A percentile compares a stretch with the other conserved stretches of the same genome.
phyloP scores from a whole-genome alignment of 2,113 vertebrate species.

The Castor canadensis region DNA sequence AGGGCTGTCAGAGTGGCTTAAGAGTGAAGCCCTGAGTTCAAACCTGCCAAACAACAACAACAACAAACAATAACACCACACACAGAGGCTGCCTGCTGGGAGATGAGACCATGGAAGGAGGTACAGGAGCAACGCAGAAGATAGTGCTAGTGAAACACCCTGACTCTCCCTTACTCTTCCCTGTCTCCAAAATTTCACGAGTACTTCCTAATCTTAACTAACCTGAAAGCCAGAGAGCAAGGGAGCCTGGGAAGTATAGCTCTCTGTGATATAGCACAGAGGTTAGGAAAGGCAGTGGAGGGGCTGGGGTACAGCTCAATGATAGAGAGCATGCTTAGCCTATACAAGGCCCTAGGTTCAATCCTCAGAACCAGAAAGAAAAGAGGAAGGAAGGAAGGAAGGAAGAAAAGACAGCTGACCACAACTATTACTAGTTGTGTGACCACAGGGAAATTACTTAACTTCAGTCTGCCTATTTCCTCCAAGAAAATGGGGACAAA shows the following conservation, averaged over 20 bases:
- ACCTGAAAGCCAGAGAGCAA: neutral
- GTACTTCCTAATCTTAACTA: neutral
- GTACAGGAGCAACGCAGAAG: neutral
- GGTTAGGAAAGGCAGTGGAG: neutral
- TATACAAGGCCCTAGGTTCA: no score
- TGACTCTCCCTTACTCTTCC: neutral
- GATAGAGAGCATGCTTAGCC: no score
- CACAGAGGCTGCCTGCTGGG: neutral
- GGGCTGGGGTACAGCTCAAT: no score
- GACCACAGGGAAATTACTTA: neutral
- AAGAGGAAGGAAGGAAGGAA: no score
- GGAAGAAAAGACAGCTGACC: neutral
- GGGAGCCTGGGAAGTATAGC: neutral
- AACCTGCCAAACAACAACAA: no score
- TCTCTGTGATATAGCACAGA: neutral
- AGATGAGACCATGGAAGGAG: neutral
- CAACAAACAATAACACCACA: no score
- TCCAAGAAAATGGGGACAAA: neutral
- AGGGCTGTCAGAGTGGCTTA: no score
- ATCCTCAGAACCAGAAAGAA: neutral
- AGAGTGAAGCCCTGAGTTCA: no score
- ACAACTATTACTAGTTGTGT: neutral
- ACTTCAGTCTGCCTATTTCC: neutral
- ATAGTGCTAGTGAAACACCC: neutral
- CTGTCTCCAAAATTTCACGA: neutral